phyloP scores from a whole-genome alignment of 2,888 invertebrate genomes.

The Clitarchus hookeri region DNA sequence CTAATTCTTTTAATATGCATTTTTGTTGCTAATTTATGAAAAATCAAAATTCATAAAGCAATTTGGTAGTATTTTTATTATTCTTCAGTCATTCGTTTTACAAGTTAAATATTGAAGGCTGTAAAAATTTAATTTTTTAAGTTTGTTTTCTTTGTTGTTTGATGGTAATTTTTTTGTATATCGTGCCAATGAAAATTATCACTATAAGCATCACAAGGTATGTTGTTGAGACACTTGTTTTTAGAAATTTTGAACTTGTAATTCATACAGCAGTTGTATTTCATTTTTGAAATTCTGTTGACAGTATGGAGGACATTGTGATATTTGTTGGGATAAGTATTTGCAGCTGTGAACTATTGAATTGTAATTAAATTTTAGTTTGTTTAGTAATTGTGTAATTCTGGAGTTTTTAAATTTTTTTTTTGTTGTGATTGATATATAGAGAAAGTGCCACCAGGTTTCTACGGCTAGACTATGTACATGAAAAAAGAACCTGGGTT shows the following conservation, averaged over 20 bases:
- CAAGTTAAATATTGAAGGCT: not conserved
- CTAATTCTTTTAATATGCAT: not conserved
- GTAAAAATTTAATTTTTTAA: not conserved
- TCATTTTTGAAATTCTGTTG: not conserved
- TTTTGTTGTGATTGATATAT: not conserved
- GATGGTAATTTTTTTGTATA: not conserved
- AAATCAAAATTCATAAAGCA: not conserved
- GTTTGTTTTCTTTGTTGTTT: not conserved
- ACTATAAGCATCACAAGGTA: conserved; percentile 9
- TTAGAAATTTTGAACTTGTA: not conserved
- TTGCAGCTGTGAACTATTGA: not conserved
- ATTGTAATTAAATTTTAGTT: not conserved
- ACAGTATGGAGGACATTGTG: not conserved
- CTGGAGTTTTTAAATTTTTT: not conserved
- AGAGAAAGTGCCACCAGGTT: not conserved
- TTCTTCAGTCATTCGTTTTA: not conserved
- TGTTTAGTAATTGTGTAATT: not conserved
- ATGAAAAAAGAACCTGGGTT: not conserved
- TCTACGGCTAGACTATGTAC: not conserved
- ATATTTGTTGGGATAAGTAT: not conserved
- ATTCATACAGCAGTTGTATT: not conserved
- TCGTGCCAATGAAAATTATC: conserved; percentile 2
- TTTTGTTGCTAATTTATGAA: conserved; percentile 1
- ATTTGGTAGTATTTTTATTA: conserved; percentile 2
- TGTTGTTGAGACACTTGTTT: not conserved